Conservation (phyloP, 2,888 invertebrate genomes). For the Dastarcus helophoroides region DNA sequence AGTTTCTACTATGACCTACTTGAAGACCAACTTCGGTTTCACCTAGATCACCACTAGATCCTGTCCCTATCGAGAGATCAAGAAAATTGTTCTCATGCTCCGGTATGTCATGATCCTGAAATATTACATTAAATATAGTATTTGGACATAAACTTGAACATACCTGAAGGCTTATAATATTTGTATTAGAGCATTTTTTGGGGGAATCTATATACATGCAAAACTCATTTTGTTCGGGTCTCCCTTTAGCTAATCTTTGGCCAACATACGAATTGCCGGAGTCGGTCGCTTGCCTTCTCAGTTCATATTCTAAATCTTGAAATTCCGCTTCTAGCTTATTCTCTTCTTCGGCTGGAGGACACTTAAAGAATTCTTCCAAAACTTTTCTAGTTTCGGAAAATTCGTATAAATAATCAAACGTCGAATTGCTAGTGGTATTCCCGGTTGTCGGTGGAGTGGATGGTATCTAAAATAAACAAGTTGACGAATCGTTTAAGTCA, state of each 20-base stretch:
- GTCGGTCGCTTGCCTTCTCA: constrained; percentile 51
- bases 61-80: constrained; percentile 49
- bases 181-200: constrained; percentile 46
- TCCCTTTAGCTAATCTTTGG: constrained; percentile 55
- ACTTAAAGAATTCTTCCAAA: constrained; percentile 83
- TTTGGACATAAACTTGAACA: constrained; percentile 5
- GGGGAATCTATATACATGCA: constrained; percentile 44
- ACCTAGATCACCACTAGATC: constrained; percentile 52
- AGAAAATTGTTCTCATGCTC: constrained; percentile 49
- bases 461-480: background rate
- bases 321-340: constrained; percentile 44
- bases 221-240: constrained; percentile 35
- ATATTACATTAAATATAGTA: constrained; percentile 4
- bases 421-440: constrained; percentile 39
- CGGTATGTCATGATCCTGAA: constrained; percentile 38
- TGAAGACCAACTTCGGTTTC: constrained; percentile 51
- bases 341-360: constrained; percentile 55
- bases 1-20: constrained; percentile 66
- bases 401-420: constrained; percentile 83
- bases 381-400: constrained; percentile 89
- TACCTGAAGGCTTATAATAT: constrained; percentile 47
- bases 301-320: constrained; percentile 66
- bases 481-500: too few relatives aligned
- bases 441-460: constrained; percentile 1
- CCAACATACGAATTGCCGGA: constrained; percentile 68